A percentile compares a stretch with the other conserved stretches of the same genome.
These are phyloP conservation scores for Toxotes lorentzi DNA, from an alignment of 2,797 vertebrate genomes.

Conservation along the genomic window DNA sequence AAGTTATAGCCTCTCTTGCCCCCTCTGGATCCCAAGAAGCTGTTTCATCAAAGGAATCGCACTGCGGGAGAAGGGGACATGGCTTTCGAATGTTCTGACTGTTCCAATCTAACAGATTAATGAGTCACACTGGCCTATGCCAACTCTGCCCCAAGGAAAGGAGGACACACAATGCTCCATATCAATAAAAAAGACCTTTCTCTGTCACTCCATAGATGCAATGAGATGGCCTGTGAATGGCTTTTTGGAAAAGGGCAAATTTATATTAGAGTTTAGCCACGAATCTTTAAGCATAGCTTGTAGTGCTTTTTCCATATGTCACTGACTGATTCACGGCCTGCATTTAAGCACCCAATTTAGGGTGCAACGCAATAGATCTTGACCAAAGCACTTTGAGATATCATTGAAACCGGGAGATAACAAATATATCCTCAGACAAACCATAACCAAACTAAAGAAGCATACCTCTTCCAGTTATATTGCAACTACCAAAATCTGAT, in stretches of 20 bases:
- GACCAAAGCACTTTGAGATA: constrained; percentile 35
- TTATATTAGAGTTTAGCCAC: constrained; percentile 57
- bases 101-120: constrained; percentile 85
- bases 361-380: constrained; percentile 45
- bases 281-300: constrained; percentile 53
- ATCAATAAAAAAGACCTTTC: constrained; percentile 77
- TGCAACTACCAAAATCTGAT: neutral
- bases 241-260: constrained; percentile 65
- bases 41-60: constrained; percentile 77
- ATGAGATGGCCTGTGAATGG: constrained; percentile 55
- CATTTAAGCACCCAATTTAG: constrained; percentile 48
- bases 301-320: constrained; percentile 52
- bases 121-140: constrained; percentile 75
- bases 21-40: constrained; percentile 61
- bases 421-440: constrained; percentile 31
- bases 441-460: neutral
- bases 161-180: constrained; percentile 71
- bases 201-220: constrained; percentile 63
- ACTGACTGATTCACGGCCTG: constrained; percentile 48
- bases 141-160: constrained; percentile 73
- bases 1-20: constrained; percentile 69
- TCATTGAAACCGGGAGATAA: constrained; percentile 17
- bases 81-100: constrained; percentile 79
- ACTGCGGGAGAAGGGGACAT: constrained; percentile 64
- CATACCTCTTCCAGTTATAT: neutral